Base-by-base conservation (phyloP, 2,797 vertebrate species). In the Geotrypetes seraphini region DNA sequence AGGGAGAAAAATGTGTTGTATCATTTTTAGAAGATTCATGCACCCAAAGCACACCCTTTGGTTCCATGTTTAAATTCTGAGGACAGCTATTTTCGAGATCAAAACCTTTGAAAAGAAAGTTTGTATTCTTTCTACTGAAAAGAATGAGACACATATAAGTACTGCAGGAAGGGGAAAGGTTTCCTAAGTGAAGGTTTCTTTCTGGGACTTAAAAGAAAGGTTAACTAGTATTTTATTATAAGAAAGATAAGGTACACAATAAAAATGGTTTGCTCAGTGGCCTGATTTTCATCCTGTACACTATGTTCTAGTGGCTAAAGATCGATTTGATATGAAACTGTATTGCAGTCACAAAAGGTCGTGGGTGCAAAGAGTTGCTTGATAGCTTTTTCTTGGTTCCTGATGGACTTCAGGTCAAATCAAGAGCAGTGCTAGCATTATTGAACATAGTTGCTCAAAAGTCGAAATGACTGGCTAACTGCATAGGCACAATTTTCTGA, bases 161-260 rank as follows among this genome's bases (percentile, higher is more conserved):
- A n/a, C n/a, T n/a, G n/a, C n/a, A n/a, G 8, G n/a, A n/a, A n/a
- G 17, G 3, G n/a, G 3, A n/a, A 11, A 37, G 15, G 12, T 2
- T 7, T 39, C 42, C n/a, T 8, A 31, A 31, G 34, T 6, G 8
- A 25, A 31, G 6, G 16, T 5, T 31, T 31, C 47, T 39, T 19
- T n/a, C 31, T 22, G 16, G 27, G 27, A 31, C 39, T 31, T 35
- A 12, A 34, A 27, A 35, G 19, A 27, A 34, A 40, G 4, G 35
- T 13, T 35, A 30, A 26, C 27, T 39, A 22, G 16, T 19, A 31
- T n/a, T 8, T 17, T 27, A 21, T 22, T 22, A 30, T 30, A 16
- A 23, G 39, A 39, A 39, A 23, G 31, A 39, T 47, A 34, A 26
- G 13, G 22, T 15, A 22, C 16, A 22, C n/a, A n/a, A n/a, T n/a